A percentile compares a stretch with the other conserved stretches of the same genome.
Evolutionary conservation across 2,888 invertebrate species (phyloP).

Genomic region (Blera fallax): DNA sequence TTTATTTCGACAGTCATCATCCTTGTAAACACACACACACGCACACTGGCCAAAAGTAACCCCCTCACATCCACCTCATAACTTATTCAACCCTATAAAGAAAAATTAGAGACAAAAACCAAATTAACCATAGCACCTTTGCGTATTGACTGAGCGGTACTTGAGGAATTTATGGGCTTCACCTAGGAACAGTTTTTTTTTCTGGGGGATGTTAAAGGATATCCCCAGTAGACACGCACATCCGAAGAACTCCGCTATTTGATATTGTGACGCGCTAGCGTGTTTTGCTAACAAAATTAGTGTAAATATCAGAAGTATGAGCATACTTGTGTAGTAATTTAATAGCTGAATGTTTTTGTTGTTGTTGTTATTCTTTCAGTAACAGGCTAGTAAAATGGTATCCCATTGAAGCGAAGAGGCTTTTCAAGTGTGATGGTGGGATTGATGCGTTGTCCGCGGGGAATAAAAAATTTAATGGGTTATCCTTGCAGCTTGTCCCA

Average conservation of each 20-base stretch:
- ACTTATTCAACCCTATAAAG: constrained; percentile 30
- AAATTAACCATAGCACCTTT: constrained; percentile 61
- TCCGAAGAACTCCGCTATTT: constrained; percentile 17
- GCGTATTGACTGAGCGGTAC: constrained; percentile 43
- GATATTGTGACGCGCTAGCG: constrained; percentile 16
- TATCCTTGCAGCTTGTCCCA: too few species aligned
- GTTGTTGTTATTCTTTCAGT: constrained; percentile 34
- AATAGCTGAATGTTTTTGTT: constrained; percentile 9
- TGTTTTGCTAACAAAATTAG: constrained; percentile 37
- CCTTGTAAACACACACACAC: too few species aligned
- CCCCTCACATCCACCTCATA: constrained; percentile 1
- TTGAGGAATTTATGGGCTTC: constrained; percentile 51
- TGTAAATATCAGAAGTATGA: neutral
- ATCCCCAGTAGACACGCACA: constrained; percentile 43
- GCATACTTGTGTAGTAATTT: constrained; percentile 29
- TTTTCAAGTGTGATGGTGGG: neutral
- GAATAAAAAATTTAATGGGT: neutral
- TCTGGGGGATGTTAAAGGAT: constrained; percentile 1
- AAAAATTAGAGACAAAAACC: constrained; percentile 48
- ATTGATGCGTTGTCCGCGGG: neutral
- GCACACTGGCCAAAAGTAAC: too few species aligned
- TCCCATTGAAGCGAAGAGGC: neutral
- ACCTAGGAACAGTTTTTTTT: constrained; percentile 11
- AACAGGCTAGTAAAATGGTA: neutral
- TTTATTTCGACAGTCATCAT: constrained; percentile 38